Percentiles rank a stretch among this genome's conserved stretches.
phyloP scores from a whole-genome alignment of 2,797 vertebrate species.

The Orestias chungarensis region DNA sequence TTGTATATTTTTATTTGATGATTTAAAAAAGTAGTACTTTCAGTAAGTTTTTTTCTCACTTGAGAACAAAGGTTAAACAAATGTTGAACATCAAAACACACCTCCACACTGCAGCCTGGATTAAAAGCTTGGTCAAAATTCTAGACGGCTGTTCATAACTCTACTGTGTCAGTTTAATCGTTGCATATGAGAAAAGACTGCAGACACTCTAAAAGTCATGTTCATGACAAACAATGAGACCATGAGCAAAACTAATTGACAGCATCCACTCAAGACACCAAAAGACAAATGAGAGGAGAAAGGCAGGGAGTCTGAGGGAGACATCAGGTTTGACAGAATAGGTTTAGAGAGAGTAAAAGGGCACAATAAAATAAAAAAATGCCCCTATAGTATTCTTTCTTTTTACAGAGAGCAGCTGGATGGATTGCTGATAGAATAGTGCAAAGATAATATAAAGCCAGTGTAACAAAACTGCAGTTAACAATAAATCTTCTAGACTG shows the following conservation, averaged over 20 bases:
- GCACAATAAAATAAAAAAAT: conserved; percentile 11
- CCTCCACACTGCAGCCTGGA: background rate
- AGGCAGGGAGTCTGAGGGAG: conserved; percentile 30
- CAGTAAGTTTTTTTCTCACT: background rate
- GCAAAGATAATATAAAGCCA: conserved; percentile 20
- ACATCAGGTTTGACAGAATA: conserved; percentile 20
- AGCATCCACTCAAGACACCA: conserved; percentile 21
- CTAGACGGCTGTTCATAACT: conserved; percentile 30
- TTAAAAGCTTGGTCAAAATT: conserved; percentile 25
- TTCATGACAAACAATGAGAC: conserved; percentile 44
- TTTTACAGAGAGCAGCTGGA: conserved; percentile 16
- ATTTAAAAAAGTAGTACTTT: too few relatives aligned
- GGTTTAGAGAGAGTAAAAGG: conserved; percentile 18
- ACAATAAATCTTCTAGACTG: conserved; percentile 32
- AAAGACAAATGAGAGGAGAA: conserved; percentile 39
- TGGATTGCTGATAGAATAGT: conserved; percentile 10
- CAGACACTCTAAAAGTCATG: conserved; percentile 33
- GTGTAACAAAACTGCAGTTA: conserved; percentile 18
- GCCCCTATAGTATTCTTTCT: conserved; percentile 6
- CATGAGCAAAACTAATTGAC: conserved; percentile 41
- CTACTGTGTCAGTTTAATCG: conserved; percentile 45
- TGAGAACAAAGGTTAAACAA: background rate
- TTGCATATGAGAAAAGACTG: conserved; percentile 29
- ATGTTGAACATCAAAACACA: conserved; percentile 2
- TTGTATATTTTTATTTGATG: too few relatives aligned